phyloP scores from a whole-genome alignment of 2,797 vertebrate species.

The Notolepis coatsorum region DNA sequence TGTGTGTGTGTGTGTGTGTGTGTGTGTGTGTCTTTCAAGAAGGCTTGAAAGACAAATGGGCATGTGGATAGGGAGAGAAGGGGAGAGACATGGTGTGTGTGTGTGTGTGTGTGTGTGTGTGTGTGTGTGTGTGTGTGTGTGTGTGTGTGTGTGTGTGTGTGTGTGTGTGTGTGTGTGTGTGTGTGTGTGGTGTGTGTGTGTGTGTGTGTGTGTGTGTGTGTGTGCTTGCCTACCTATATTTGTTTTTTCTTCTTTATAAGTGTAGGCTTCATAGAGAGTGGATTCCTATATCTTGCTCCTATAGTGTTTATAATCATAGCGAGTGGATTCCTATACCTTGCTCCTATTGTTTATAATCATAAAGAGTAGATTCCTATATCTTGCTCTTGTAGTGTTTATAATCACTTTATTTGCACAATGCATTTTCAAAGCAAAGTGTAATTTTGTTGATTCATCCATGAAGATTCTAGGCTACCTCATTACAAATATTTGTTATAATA shows the following conservation, averaged over 20 bases:
- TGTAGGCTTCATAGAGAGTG: too few species aligned
- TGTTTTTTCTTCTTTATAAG: too few species aligned
- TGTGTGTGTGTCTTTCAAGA: not conserved
- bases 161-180: not conserved
- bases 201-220: not conserved
- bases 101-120: not conserved
- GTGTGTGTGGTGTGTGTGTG: not conserved
- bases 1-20: not conserved
- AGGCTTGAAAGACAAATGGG: not conserved
- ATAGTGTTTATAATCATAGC: not conserved
- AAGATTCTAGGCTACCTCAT: too few species aligned
- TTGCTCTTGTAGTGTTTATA: not conserved
- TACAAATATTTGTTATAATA: too few species aligned
- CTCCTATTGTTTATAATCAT: too few species aligned
- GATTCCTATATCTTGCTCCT: not conserved
- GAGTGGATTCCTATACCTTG: too few species aligned
- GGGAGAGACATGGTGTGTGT: too few species aligned
- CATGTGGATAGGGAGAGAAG: not conserved
- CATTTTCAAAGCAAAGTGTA: too few species aligned
- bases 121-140: constrained; percentile 25
- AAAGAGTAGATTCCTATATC: too few species aligned
- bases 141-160: not conserved
- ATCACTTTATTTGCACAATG: not conserved
- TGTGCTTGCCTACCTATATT: not conserved
- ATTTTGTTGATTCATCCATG: too few species aligned